Evolutionary conservation across 2,797 vertebrate species (phyloP), one percentile per base, ranked within the genome.

Genomic region (Antrozous pallidus): DNA sequence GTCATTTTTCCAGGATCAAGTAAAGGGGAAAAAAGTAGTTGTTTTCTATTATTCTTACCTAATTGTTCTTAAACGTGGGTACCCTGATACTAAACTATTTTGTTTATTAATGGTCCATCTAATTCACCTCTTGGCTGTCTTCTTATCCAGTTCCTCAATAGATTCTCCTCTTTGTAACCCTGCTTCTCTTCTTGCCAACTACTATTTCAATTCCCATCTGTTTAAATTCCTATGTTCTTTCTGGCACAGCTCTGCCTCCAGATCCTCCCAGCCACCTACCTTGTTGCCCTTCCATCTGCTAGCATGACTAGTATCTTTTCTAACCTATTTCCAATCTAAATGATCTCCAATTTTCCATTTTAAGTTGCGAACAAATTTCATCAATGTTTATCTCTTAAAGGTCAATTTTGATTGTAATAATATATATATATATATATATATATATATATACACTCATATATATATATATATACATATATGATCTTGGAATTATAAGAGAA

Each of bases 191-290:
- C 65, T 88, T 95, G 96, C 96, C 96, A 97, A 91, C 80, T 88
- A 73, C 85, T 94, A 81, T 49, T 81, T 97, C 96, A 96, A 95
- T 81, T 84, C 90, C 97, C 97, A 97, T 97, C 96, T 97, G 96
- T 84, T 91, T 77, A 82, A 93, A 95, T 75, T 94, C 88, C 87
- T 95, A 49, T 74, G 93, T 91, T 94, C 96, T 91, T 91, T 91
- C 93, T 95, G 94, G 94, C 94, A 91, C 87, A 94, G 58, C 63
- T 65, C 90, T 1, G 13, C 84, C 96, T 95, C 90, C 96, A 94
- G 83, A 88, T 77, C 69, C 87, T 91, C 77, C 20, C 84, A 94
- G 93, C 94, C 95, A 93, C 94, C 97, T 90, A 94, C 94, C 93
- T 96, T 75, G 80, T 69, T 96, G 77, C 40, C 96, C 94, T 93